phyloP scores from a whole-genome alignment of 2,888 invertebrate genomes.

The Hybos culiciformis region DNA sequence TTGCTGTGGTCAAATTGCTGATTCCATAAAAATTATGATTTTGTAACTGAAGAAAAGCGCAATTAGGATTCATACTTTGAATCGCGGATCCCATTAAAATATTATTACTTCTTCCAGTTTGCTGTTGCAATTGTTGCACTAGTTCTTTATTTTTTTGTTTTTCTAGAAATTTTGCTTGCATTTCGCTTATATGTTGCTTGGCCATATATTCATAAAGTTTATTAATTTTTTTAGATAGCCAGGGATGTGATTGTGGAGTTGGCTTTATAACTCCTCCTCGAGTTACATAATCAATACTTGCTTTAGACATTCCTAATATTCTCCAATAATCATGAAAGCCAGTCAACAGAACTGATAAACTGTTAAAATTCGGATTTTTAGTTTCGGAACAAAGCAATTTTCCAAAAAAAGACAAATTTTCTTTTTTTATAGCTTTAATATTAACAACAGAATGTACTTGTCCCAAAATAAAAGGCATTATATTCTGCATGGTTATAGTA shows the following conservation, averaged over 20 bases:
- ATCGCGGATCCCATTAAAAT: neutral
- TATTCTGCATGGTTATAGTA: slow-evolving; percentile 26
- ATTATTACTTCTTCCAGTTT: neutral
- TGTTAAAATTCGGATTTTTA: slow-evolving; percentile 19
- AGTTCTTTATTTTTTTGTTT: slow-evolving; percentile 10
- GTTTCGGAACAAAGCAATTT: slow-evolving; percentile 23
- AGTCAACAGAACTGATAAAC: slow-evolving; percentile 24
- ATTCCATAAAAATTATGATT: too few species aligned
- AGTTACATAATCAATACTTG: slow-evolving; percentile 18
- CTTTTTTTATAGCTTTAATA: slow-evolving; percentile 20
- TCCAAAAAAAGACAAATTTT: slow-evolving; percentile 24
- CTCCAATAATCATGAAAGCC: slow-evolving; percentile 14
- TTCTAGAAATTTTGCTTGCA: slow-evolving; percentile 11
- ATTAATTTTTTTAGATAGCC: slow-evolving; percentile 32
- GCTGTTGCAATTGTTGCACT: neutral
- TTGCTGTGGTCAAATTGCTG: neutral
- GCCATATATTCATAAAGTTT: slow-evolving; percentile 27
- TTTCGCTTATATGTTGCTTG: slow-evolving; percentile 27
- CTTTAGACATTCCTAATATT: slow-evolving; percentile 26
- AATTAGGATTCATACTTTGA: neutral
- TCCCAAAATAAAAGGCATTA: slow-evolving; percentile 28
- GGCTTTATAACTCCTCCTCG: slow-evolving; percentile 28
- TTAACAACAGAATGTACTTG: slow-evolving; percentile 29
- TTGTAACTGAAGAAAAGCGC: too few species aligned
- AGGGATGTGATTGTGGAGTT: slow-evolving; percentile 30